phyloP scores from a whole-genome alignment of 1,140 invertebrate genomes.

The Acyrthosiphon pisum region DNA sequence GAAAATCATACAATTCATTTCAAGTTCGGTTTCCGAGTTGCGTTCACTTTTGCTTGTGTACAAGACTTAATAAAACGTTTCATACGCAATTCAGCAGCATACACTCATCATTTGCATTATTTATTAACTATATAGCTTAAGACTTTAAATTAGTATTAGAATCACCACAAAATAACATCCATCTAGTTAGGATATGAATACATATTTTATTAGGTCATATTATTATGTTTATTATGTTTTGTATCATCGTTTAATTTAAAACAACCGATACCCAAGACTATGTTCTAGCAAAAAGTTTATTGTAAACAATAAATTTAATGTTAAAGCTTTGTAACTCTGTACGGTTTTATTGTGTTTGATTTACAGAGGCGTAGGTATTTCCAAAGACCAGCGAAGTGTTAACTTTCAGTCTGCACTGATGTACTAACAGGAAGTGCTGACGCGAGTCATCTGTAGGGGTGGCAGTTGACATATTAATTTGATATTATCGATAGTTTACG shows the following conservation, averaged over 20 bases:
- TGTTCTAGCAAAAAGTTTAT: background rate
- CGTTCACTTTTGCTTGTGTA: background rate
- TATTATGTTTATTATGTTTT: too few species aligned
- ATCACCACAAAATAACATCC: background rate
- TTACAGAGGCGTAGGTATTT: background rate
- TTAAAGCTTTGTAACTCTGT: background rate
- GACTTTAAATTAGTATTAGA: background rate
- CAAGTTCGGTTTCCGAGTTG: background rate
- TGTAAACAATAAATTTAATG: background rate
- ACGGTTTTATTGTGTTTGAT: background rate
- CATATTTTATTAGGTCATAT: background rate
- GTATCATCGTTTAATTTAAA: background rate
- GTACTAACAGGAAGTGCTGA: background rate
- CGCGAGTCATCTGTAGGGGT: background rate
- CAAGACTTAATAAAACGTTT: background rate
- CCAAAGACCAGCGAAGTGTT: background rate
- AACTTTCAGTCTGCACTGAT: background rate
- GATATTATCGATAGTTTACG: background rate
- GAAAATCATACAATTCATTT: constrained; percentile 7
- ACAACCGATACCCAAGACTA: background rate
- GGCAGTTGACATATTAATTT: background rate
- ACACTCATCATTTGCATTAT: background rate
- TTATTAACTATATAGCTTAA: background rate
- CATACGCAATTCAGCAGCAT: background rate
- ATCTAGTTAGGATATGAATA: background rate